These are phyloP conservation scores for Bombus picipes DNA, from an alignment of 1,140 invertebrate genomes.

Conservation along the genomic window DNA sequence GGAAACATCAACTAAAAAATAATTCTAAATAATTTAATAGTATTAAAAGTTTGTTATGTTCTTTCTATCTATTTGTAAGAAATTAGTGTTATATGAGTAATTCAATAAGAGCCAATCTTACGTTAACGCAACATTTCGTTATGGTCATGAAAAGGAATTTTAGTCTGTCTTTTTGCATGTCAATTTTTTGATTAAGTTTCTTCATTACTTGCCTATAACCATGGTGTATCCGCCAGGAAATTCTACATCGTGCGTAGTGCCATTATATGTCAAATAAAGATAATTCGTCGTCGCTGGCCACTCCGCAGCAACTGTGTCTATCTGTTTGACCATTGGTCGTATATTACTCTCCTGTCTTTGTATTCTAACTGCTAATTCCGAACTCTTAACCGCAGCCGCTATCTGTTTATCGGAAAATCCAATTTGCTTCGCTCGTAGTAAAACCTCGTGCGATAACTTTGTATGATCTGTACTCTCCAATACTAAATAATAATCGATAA, in stretches of 20 bases:
- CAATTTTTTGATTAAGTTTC: background rate
- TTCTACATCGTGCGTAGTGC: constrained; percentile 91
- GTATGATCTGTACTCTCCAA: constrained; percentile 86
- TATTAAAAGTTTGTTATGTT: no score
- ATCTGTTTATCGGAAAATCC: constrained; percentile 99
- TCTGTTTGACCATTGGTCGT: constrained; percentile 96
- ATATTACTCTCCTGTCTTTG: constrained; percentile 89
- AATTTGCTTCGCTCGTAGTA: constrained; percentile 94
- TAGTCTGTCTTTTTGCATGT: no score
- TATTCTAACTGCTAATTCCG: constrained; percentile 90
- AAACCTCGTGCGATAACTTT: constrained; percentile 84
- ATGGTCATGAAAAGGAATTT: no score
- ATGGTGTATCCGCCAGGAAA: constrained; percentile 92
- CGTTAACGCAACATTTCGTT: no score
- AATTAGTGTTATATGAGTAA: background rate
- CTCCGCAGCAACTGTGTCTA: constrained; percentile 99
- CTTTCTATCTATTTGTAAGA: background rate
- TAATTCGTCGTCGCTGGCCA: constrained; percentile 99
- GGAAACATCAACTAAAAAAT: no score
- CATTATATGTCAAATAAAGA: constrained; percentile 98
- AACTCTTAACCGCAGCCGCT: constrained; percentile 93
- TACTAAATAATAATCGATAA: constrained; percentile 88
- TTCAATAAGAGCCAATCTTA: no score
- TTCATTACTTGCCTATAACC: constrained; percentile 86
- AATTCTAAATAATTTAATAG: no score